These are phyloP conservation scores for Aphodius granarius DNA, from an alignment of 2,888 invertebrate genomes.

Conservation along the genomic window DNA sequence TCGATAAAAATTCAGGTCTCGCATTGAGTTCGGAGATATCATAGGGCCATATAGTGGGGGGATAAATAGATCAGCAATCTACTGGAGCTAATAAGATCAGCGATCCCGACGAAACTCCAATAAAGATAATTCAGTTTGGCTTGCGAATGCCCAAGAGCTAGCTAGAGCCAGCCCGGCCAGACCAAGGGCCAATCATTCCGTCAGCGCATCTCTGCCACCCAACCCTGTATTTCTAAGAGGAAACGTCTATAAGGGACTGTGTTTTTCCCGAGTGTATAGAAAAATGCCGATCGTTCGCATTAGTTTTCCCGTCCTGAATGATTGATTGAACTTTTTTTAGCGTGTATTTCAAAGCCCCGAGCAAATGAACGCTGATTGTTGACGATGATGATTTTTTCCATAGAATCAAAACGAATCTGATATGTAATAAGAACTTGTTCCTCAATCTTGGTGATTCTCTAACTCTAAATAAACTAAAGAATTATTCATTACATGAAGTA, in stretches of 20 bases:
- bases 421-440: too few relatives aligned
- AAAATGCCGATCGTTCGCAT: conserved; percentile 1
- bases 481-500: too few relatives aligned
- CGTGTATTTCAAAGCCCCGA: too few relatives aligned
- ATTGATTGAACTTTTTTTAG: conserved; percentile 26
- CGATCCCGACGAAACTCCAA: conserved; percentile 48
- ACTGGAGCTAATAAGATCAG: conserved; percentile 50
- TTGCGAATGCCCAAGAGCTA: conserved; percentile 46
- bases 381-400: too few relatives aligned
- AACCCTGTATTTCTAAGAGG: not conserved
- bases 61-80: conserved; percentile 52
- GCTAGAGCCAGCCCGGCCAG: not conserved
- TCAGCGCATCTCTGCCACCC: not conserved
- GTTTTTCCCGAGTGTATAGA: not conserved
- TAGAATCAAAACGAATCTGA: too few relatives aligned
- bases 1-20: not conserved
- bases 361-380: too few relatives aligned
- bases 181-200: not conserved
- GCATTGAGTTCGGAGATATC: conserved; percentile 4
- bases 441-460: too few relatives aligned
- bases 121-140: conserved; percentile 50
- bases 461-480: too few relatives aligned
- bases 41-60: conserved; percentile 35
- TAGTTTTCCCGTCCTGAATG: conserved; percentile 20
- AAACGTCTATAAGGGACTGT: not conserved